Percentiles rank a stretch among this genome's conserved stretches.
phyloP scores from a whole-genome alignment of 2,113 vertebrate species.

The Argyrosomus japonicus region DNA sequence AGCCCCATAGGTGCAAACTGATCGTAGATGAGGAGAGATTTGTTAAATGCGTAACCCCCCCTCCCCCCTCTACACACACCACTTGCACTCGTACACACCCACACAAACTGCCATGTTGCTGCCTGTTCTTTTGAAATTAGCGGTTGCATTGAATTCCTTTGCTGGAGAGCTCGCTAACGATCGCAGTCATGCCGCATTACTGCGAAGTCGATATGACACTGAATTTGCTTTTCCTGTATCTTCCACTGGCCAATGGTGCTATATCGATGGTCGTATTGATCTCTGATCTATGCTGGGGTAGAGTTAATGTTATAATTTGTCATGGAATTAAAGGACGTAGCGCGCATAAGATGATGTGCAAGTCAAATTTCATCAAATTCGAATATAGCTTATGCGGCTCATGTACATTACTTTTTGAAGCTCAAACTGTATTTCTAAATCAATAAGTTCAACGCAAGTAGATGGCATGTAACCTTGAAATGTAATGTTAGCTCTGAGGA shows the following conservation, averaged over 20 bases:
- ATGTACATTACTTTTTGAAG: constrained; percentile 6
- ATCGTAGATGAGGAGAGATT: constrained; percentile 43
- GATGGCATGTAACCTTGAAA: constrained; percentile 50
- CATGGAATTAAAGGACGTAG: background rate
- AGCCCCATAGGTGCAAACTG: constrained; percentile 60
- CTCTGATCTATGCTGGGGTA: background rate
- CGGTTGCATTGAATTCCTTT: constrained; percentile 16
- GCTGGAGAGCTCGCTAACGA: constrained; percentile 26
- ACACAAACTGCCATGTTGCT: constrained; percentile 26
- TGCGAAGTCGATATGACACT: constrained; percentile 13
- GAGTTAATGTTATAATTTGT: constrained; percentile 3
- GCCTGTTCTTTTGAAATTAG: constrained; percentile 33
- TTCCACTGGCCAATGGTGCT: background rate
- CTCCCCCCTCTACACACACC: background rate
- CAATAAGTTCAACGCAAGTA: constrained; percentile 54
- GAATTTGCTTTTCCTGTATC: constrained; percentile 26
- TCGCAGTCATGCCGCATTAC: constrained; percentile 32
- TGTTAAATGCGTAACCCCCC: constrained; percentile 24
- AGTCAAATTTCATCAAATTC: background rate
- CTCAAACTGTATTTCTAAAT: constrained; percentile 47
- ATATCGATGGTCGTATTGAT: constrained; percentile 27
- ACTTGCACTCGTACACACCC: constrained; percentile 15
- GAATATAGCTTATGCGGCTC: background rate
- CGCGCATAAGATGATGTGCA: background rate
- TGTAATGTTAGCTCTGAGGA: constrained; percentile 28